Base-by-base conservation (phyloP, 2,888 invertebrate genomes). In the Lathronympha strigana region DNA sequence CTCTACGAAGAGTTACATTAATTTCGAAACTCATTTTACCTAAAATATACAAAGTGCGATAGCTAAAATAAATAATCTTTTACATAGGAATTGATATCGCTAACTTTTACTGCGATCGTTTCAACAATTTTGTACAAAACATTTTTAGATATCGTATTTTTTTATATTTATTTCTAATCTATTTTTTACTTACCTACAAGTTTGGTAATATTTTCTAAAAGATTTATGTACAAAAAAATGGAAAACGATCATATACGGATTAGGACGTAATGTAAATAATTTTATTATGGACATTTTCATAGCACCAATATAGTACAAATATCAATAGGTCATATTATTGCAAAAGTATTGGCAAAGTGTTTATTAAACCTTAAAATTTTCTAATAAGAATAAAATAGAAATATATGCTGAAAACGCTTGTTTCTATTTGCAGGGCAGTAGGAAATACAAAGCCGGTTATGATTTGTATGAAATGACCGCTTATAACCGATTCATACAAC, bases 11-110 rank as follows among this genome's bases (percentile, higher is more conserved):
- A 43, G 57, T 50, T 23, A 25, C 13, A 51, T 50, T 38, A 28
- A 50, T 61, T 28, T 66, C 23, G 38, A 66, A 66, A 66, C 33
- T 66, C 23, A 28, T 54, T 54, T 66, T 63, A 73, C 71, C 78
- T 73, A 83, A 76, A 87, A 87, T 89, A 87, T 89, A 91, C 87
- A 88, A 85, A 86, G 86, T 54, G 47, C 17, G n/a, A 84, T 88
- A 87, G 82, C 83, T 88, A 90, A 90, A 91, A 90, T 90, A 91
- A 90, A 91, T 90, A 91, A 88, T 84, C 77, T 82, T 86, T 86
- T 83, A 83, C 74, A 79, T 86, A 90, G 88, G 88, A 88, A 87
- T 86, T 81, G 77, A 61, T 73, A 51, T 77, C 71, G 73, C 72
- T 77, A 83, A 77, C 77, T 76, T n/a, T n/a, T 70, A 74, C 72